Percentiles rank a stretch among this genome's conserved stretches.
These are phyloP conservation scores for Colaptes auratus DNA, from an alignment of 2,113 vertebrate genomes.

Conservation along the genomic window DNA sequence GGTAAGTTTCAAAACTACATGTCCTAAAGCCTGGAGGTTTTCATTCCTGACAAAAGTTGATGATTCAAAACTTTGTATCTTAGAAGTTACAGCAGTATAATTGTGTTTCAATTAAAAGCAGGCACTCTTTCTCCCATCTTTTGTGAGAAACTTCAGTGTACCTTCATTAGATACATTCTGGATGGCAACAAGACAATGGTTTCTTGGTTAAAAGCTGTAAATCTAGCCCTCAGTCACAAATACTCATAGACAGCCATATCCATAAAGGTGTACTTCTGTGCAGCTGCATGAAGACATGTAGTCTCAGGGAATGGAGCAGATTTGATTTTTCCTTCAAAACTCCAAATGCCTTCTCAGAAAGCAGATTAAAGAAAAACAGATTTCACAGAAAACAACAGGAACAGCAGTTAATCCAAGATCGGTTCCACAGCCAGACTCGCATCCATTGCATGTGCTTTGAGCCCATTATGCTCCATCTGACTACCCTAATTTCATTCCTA, in stretches of 20 bases:
- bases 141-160: neutral
- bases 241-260: neutral
- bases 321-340: neutral
- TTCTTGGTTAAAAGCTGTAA: neutral
- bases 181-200: neutral
- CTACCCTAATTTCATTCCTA: neutral
- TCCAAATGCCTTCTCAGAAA: neutral
- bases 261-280: neutral
- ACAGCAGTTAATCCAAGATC: neutral
- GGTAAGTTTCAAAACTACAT: neutral
- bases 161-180: neutral
- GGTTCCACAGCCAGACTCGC: neutral
- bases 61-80: fast-evolving
- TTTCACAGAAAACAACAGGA: neutral
- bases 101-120: neutral
- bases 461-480: neutral
- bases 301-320: neutral
- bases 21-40: neutral
- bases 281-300: neutral
- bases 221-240: neutral
- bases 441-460: neutral
- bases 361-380: neutral
- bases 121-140: neutral
- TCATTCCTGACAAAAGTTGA: neutral
- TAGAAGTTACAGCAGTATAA: neutral